Evolutionary conservation across 2,113 vertebrate genomes (phyloP), one percentile per base, ranked within the genome.

Genomic region (Hippocampus zosterae): DNA sequence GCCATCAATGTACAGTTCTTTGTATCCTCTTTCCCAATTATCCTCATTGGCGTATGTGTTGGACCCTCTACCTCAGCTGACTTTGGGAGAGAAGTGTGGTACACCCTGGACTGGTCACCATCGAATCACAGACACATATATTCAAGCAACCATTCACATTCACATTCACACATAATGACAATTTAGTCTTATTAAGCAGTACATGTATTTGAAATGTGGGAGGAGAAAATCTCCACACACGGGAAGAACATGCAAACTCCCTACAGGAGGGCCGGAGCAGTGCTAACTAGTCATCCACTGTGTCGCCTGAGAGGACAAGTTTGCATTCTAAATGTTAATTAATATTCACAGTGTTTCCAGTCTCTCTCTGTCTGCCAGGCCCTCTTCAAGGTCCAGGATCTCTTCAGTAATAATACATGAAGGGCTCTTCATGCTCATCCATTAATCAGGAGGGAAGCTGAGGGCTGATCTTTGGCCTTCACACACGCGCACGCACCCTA

Each of bases 391-490:
- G 84, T 82, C 81, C 68, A 53, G 53, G 74, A 64, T 79, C 81
- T 79, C 74, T 75, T 40, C 77, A 85, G 82, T 90, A 90, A 91
- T 91, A 91, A 91, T 89, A 89, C 86, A 90, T 92, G 88, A 91
- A 89, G 83, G 76, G 80, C 79, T 86, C 82, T 79, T 85, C 74
- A 85, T 53, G 76, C 73, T 88, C 83, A 89, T 88, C 85, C 80
- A 85, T 90, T 88, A 90, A 84, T 87, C 85, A 88, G 85, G 69
- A 85, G 76, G 75, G 71, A 75, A 79, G 79, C 83, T 70, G 76
- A 87, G 74, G 65, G 59, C 65, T 88, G 88, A 90, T 84, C 88
- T 88, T 85, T 91, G 84, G 81, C 88, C 88, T 72, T 53, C 81
- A 33, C 84, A 57, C 82, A 63, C 82, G 71, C 57, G 71, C 80